Conservation (phyloP, 2,888 invertebrate genomes). For the Dolichomitus sp. region DNA sequence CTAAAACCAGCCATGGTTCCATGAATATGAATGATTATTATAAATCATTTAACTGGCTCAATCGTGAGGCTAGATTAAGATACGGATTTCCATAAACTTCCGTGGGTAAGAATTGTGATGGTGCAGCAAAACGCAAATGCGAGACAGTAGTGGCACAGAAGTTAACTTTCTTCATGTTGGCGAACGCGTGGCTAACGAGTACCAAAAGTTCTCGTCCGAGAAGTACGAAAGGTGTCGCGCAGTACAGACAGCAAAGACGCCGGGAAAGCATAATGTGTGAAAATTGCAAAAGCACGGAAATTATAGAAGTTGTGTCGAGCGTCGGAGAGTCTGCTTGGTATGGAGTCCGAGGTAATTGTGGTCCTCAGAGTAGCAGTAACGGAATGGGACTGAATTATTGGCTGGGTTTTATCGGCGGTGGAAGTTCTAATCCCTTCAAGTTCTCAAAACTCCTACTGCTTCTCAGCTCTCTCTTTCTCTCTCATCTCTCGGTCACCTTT, state of each 20-base stretch:
- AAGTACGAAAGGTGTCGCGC: background rate
- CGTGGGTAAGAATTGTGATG: constrained; percentile 8
- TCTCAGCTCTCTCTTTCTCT: background rate
- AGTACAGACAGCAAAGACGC: background rate
- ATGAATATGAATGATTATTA: constrained; percentile 39
- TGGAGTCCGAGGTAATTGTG: constrained; percentile 36
- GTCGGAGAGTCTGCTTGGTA: background rate
- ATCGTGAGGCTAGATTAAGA: constrained; percentile 33
- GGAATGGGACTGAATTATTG: constrained; percentile 9
- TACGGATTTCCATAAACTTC: constrained; percentile 48
- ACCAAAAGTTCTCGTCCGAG: constrained; percentile 65
- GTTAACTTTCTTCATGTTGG: constrained; percentile 61
- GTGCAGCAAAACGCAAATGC: background rate
- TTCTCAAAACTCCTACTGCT: constrained; percentile 8
- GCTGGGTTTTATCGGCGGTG: constrained; percentile 38
- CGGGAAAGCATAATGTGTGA: constrained; percentile 27
- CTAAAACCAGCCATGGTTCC: constrained; percentile 8
- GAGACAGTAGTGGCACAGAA: background rate
- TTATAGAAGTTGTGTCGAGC: constrained; percentile 40
- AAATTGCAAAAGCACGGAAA: constrained; percentile 43
- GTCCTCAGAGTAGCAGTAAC: background rate
- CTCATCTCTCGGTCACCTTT: background rate
- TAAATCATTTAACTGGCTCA: constrained; percentile 33
- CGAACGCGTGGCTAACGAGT: constrained; percentile 66
- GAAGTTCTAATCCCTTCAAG: constrained; percentile 41